Conservation (phyloP, 1,140 invertebrate species). For the Pissodes strobi region DNA sequence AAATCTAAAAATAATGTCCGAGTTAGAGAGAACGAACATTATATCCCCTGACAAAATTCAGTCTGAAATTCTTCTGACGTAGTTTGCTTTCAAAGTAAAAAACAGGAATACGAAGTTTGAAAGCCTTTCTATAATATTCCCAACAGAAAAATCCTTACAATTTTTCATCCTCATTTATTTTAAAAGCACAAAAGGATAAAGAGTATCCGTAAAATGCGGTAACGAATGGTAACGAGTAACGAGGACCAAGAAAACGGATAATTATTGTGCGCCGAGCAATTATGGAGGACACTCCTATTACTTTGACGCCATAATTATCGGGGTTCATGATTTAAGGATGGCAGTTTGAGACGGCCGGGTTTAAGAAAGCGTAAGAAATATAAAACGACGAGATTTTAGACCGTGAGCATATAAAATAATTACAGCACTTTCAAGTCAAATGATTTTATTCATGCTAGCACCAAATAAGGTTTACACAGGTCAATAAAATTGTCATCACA, state of each 20-base stretch:
- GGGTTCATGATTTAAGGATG: conserved; percentile 20
- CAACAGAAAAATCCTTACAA: conserved; percentile 14
- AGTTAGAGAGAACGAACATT: too few species aligned
- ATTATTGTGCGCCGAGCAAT: conserved; percentile 30
- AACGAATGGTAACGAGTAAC: conserved; percentile 22
- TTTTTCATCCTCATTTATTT: conserved; percentile 32
- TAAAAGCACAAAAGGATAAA: conserved; percentile 22
- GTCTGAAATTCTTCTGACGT: neutral
- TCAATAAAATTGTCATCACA: too few species aligned
- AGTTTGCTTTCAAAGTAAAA: neutral
- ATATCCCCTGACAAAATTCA: too few species aligned
- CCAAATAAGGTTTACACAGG: too few species aligned
- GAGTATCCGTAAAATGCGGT: conserved; percentile 26
- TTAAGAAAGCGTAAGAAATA: too few species aligned
- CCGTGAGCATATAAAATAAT: too few species aligned
- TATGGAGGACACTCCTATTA: conserved; percentile 22
- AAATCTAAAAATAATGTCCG: too few species aligned
- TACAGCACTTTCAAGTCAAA: too few species aligned
- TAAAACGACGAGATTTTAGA: too few species aligned
- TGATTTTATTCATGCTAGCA: too few species aligned
- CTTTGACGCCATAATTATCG: conserved; percentile 26
- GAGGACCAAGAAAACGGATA: conserved; percentile 31
- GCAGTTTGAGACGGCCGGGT: neutral
- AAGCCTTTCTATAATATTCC: neutral
- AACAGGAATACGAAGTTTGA: neutral